phyloP scores from a whole-genome alignment of 2,888 invertebrate species.

The Cetonia aurata region DNA sequence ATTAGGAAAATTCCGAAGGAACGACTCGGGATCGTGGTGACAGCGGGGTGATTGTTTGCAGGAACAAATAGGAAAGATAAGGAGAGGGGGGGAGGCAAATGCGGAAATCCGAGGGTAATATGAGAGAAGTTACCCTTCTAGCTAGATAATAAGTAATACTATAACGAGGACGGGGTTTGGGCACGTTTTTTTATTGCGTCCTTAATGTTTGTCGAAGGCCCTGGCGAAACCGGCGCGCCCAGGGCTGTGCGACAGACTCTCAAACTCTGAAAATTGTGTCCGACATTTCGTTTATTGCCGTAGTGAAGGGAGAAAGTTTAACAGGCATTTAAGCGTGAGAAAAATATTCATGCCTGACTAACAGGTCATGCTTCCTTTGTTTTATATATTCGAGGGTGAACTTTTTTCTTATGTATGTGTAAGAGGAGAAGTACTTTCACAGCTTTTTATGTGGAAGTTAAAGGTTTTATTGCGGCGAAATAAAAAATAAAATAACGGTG shows the following conservation, averaged over 20 bases:
- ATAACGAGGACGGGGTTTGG: constrained; percentile 6
- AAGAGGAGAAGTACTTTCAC: constrained; percentile 7
- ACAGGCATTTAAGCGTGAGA: constrained; percentile 25
- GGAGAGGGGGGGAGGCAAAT: background rate
- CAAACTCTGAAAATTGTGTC: background rate
- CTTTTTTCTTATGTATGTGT: constrained; percentile 16
- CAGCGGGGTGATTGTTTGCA: constrained; percentile 10
- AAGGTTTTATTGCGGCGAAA: no score
- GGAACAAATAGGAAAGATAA: background rate
- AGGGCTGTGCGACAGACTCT: no score
- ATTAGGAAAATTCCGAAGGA: background rate
- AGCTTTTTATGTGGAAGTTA: background rate
- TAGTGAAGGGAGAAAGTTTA: constrained; percentile 17
- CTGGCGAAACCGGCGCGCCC: no score
- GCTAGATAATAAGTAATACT: constrained; percentile 41
- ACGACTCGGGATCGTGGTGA: constrained; percentile 2
- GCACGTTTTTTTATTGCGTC: no score
- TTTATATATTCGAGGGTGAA: constrained; percentile 22
- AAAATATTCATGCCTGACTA: constrained; percentile 23
- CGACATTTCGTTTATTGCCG: constrained; percentile 33
- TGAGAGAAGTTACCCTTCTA: constrained; percentile 42
- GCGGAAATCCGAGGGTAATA: constrained; percentile 37
- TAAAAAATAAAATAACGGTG: no score
- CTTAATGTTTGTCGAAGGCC: no score
- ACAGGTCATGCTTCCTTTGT: constrained; percentile 30